These are phyloP conservation scores for Prionace glauca DNA, from an alignment of 2,797 vertebrate genomes.

Conservation along the genomic window DNA sequence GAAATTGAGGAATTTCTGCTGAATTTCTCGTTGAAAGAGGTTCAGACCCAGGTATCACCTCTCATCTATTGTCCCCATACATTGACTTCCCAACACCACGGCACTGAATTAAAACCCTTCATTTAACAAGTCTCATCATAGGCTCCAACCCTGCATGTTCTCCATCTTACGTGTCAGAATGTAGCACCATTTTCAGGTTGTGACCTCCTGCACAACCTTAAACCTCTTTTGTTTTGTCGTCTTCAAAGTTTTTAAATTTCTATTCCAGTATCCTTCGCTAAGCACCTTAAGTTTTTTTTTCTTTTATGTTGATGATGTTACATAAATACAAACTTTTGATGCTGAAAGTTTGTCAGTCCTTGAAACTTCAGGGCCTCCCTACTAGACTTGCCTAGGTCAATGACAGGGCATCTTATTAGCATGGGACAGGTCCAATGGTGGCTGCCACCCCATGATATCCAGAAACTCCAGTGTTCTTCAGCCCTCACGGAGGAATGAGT, in stretches of 20 bases:
- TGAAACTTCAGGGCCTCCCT: background rate
- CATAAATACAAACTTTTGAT: too few relatives aligned
- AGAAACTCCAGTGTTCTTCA: background rate
- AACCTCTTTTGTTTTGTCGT: background rate
- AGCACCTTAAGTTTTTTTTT: background rate
- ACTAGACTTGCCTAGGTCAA: background rate
- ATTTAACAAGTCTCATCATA: background rate
- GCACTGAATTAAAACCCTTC: background rate
- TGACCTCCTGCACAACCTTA: background rate
- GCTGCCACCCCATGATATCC: background rate
- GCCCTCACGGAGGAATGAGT: background rate
- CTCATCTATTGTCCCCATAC: background rate
- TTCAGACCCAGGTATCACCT: background rate
- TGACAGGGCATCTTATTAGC: background rate
- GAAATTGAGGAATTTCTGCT: background rate
- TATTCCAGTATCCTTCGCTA: background rate
- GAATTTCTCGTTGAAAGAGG: background rate
- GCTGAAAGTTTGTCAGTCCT: background rate
- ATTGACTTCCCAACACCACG: background rate
- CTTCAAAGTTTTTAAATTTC: background rate
- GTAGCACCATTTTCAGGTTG: background rate
- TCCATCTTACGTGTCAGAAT: background rate
- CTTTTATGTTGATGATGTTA: background rate
- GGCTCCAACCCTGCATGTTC: background rate
- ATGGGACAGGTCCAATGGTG: background rate